A percentile compares a stretch with the other conserved stretches of the same genome.
These are phyloP conservation scores for Crocuta crocuta DNA, from an alignment of 2,113 vertebrate genomes.

Conservation along the genomic window DNA sequence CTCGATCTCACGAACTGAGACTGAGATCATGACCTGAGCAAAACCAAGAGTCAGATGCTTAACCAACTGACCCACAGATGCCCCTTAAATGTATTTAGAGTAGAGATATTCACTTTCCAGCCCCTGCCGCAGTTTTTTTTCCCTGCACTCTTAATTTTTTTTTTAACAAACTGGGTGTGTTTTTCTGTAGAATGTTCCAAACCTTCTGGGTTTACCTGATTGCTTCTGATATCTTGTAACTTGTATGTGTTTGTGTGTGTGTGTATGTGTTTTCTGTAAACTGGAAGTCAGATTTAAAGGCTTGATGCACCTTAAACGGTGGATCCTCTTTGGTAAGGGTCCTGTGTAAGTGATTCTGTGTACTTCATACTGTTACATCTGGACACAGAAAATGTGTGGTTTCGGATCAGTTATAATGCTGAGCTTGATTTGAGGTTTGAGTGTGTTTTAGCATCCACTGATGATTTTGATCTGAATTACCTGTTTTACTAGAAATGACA, in stretches of 20 bases:
- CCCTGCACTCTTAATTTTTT: neutral
- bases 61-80: neutral
- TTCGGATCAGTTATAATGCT: neutral
- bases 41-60: neutral
- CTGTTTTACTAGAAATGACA: conserved; percentile 6
- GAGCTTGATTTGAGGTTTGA: neutral
- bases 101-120: neutral
- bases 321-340: neutral
- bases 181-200: neutral
- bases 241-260: no score
- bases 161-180: neutral
- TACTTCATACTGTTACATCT: neutral
- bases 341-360: neutral
- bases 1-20: neutral
- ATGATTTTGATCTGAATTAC: neutral
- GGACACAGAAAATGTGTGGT: neutral
- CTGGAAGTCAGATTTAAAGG: neutral
- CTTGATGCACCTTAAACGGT: neutral
- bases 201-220: neutral
- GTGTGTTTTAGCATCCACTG: neutral
- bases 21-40: neutral
- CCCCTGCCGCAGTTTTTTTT: neutral
- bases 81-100: neutral
- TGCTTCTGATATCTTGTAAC: neutral
- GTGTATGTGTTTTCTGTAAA: neutral